Evolutionary conservation across 2,113 vertebrate species (phyloP).

Genomic region (Myrmophylax atrothorax): DNA sequence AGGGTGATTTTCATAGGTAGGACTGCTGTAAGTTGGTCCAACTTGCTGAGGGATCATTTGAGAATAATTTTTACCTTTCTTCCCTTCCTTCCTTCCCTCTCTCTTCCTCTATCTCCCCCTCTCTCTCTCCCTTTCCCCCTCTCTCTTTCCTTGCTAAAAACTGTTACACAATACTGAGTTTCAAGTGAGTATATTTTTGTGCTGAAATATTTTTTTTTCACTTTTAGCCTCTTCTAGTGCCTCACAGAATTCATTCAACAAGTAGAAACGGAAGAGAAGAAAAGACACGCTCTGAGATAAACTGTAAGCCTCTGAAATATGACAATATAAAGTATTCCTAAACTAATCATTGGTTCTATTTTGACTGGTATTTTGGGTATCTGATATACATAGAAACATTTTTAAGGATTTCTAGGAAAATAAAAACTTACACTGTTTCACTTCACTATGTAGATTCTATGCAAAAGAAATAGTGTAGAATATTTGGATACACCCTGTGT

Average conservation of each 20-base stretch:
- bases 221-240: constrained; percentile 90
- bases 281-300: constrained; percentile 97
- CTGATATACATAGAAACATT: background rate
- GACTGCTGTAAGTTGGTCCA: too few species aligned
- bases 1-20: too few species aligned
- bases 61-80: too few species aligned
- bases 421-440: background rate
- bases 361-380: background rate
- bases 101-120: too few species aligned
- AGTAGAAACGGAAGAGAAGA: constrained; percentile 94
- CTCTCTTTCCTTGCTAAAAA: background rate
- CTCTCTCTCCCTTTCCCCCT: too few species aligned
- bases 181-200: background rate
- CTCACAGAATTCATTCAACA: constrained; percentile 94
- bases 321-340: background rate
- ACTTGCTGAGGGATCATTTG: too few species aligned
- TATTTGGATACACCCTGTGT: background rate
- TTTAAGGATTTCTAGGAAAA: background rate
- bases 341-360: background rate
- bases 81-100: too few species aligned
- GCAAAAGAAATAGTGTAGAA: background rate
- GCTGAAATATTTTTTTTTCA: constrained; percentile 44
- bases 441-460: background rate
- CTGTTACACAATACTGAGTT: background rate
- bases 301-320: constrained; percentile 82